Percentiles rank a stretch among this genome's conserved stretches.
These are phyloP conservation scores for Phytoseiulus persimilis DNA, from an alignment of 2,888 invertebrate species.

Conservation along the genomic window DNA sequence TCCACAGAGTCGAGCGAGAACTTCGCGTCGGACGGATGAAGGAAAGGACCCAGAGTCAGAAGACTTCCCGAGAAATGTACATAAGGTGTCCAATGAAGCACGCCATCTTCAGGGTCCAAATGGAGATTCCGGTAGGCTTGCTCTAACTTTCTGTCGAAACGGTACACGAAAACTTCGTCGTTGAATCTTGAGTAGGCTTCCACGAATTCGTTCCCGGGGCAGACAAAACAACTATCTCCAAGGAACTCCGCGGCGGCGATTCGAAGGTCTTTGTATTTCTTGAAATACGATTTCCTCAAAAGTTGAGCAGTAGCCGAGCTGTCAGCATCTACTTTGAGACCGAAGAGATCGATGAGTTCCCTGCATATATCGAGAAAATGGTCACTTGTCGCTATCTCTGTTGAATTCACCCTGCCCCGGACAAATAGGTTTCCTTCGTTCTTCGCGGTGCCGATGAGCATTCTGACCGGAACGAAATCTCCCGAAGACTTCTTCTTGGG, in stretches of 20 bases:
- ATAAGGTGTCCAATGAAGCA: not conserved
- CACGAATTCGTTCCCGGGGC: not conserved
- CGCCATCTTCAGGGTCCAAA: not conserved
- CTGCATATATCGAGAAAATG: not conserved
- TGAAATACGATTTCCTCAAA: not conserved
- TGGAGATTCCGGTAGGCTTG: not conserved
- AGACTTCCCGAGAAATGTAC: conserved; percentile 9
- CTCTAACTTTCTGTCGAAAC: not conserved
- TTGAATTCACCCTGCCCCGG: not conserved
- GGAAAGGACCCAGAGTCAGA: not conserved
- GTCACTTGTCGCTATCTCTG: not conserved
- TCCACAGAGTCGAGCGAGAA: not conserved
- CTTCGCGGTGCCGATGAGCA: conserved; percentile 12
- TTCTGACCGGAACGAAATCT: not conserved
- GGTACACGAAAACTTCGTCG: not conserved
- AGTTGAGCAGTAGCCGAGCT: not conserved
- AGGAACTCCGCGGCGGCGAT: not conserved
- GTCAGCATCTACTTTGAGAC: not conserved
- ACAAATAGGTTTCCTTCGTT: not conserved
- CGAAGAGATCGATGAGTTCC: not conserved
- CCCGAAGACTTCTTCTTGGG: not conserved
- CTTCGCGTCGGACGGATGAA: not conserved
- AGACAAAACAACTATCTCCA: not conserved
- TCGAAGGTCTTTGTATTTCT: not conserved
- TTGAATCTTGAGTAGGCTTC: not conserved